Evolutionary conservation across 2,797 vertebrate genomes (phyloP).

Genomic region (Pristis pectinata): DNA sequence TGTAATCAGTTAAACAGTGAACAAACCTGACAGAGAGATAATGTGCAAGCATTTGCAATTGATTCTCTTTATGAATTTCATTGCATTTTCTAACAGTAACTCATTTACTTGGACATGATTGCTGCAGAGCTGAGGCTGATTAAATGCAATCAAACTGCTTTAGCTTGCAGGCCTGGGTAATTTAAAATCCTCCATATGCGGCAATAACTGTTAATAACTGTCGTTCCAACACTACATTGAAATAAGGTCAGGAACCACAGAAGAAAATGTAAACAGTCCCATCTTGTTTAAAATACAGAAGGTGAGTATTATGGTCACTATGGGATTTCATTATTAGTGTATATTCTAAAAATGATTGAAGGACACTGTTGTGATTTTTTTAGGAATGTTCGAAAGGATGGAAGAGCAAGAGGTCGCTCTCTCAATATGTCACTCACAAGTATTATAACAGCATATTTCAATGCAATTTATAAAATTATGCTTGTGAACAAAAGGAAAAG

Average conservation of each 20-base stretch:
- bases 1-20: slow-evolving; percentile 41
- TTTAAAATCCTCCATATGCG: slow-evolving; percentile 53
- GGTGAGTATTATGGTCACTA: background rate
- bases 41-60: slow-evolving; percentile 39
- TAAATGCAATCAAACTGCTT: slow-evolving; percentile 52
- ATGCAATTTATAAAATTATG: background rate
- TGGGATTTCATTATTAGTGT: background rate
- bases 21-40: slow-evolving; percentile 40
- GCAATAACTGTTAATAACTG: slow-evolving; percentile 51
- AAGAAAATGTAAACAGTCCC: slow-evolving; percentile 23
- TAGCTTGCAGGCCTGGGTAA: slow-evolving; percentile 49
- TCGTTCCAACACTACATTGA: slow-evolving; percentile 46
- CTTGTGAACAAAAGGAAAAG: background rate
- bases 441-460: background rate
- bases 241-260: slow-evolving; percentile 50
- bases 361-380: background rate
- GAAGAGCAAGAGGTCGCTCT: background rate
- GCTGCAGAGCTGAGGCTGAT: slow-evolving; percentile 51
- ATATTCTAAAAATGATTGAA: background rate
- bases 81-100: slow-evolving; percentile 40
- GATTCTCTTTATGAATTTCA: slow-evolving; percentile 40
- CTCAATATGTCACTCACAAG: slow-evolving; percentile 1
- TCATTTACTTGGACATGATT: slow-evolving; percentile 46
- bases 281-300: slow-evolving; percentile 12
- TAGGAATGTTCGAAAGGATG: background rate